phyloP scores from a whole-genome alignment of 1,140 invertebrate species.

The Metopolophium dirhodum region DNA sequence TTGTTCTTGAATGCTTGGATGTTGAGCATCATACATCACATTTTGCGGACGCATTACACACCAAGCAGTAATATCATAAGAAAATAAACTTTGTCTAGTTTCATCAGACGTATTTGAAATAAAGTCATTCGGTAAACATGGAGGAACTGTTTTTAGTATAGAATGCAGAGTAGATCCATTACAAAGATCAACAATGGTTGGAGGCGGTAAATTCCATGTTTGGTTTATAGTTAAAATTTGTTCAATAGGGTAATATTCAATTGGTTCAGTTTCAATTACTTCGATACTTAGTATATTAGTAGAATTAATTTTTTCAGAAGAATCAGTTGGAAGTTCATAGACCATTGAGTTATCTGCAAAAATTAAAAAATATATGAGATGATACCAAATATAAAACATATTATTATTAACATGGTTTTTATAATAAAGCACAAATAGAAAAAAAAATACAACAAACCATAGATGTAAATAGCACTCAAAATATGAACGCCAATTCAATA shows the following conservation, averaged over 20 bases:
- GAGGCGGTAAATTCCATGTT: background rate
- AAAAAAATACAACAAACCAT: background rate
- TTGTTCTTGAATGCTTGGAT: conserved; percentile 39
- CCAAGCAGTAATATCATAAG: background rate
- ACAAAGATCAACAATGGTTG: background rate
- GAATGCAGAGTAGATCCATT: background rate
- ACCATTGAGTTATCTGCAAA: background rate
- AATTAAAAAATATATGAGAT: background rate
- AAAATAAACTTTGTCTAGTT: background rate
- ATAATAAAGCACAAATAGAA: background rate
- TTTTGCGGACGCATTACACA: conserved; percentile 27
- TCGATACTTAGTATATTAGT: background rate
- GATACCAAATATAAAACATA: background rate
- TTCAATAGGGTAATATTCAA: background rate
- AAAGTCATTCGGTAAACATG: background rate
- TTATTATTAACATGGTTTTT: background rate
- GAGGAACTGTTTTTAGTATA: conserved; percentile 13
- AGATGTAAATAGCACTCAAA: too few relatives aligned
- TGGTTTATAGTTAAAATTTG: background rate
- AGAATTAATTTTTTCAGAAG: background rate
- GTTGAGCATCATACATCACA: background rate
- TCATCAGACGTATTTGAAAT: background rate
- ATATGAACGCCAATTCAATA: background rate
- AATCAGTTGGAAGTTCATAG: background rate
- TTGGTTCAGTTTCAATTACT: background rate